These are phyloP conservation scores for Molothrus aeneus DNA, from an alignment of 2,797 vertebrate species.

Conservation along the genomic window DNA sequence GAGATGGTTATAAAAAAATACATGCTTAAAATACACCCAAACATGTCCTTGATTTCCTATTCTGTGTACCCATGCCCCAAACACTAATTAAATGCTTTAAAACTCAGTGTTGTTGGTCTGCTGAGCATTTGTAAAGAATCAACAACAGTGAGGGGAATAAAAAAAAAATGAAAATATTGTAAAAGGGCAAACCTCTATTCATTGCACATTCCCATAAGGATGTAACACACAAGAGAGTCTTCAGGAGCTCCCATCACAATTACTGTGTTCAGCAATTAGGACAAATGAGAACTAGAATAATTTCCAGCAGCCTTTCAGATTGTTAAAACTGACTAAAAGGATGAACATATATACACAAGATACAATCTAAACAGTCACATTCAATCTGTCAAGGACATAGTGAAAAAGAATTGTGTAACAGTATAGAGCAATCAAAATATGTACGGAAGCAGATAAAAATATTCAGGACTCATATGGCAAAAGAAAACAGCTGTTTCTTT, in stretches of 20 bases:
- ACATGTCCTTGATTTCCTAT: not conserved
- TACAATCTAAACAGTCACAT: not conserved
- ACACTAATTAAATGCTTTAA: not conserved
- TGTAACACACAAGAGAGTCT: not conserved
- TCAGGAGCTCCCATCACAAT: not conserved
- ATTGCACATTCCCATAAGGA: not conserved
- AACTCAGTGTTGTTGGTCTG: not conserved
- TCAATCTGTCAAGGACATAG: not conserved
- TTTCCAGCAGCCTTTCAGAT: not conserved
- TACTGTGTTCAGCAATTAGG: not conserved
- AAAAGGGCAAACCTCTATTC: not conserved
- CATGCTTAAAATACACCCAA: not conserved
- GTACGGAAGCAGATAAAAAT: not conserved
- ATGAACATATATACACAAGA: not conserved
- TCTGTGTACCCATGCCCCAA: not conserved
- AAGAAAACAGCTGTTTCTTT: not conserved
- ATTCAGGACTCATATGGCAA: not conserved
- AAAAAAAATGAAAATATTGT: not conserved
- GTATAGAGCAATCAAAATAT: not conserved
- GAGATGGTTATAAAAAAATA: not conserved
- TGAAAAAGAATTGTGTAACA: not conserved
- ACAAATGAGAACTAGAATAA: not conserved
- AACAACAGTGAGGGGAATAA: not conserved
- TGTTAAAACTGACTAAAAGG: not conserved
- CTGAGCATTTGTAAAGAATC: not conserved